These are phyloP conservation scores for Vulpes ferrilata DNA, from an alignment of 2,113 vertebrate species.

Conservation along the genomic window DNA sequence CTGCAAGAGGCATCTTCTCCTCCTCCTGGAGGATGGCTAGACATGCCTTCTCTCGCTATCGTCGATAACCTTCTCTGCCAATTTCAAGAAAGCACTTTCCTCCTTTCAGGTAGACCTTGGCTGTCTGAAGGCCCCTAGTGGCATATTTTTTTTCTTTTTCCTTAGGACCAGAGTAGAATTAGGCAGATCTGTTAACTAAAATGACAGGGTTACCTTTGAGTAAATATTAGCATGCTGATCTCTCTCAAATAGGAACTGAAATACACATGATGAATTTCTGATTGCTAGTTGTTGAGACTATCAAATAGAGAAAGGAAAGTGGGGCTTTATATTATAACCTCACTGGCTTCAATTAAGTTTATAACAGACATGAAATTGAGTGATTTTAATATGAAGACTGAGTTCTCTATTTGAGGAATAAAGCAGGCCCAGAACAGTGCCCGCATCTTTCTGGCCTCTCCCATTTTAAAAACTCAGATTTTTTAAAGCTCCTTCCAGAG, in stretches of 20 bases:
- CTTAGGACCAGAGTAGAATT: neutral
- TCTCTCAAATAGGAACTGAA: conserved; percentile 50
- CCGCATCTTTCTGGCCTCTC: conserved; percentile 23
- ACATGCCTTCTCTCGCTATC: neutral
- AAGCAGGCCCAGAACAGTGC: neutral
- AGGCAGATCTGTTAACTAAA: conserved; percentile 14
- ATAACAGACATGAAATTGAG: conserved; percentile 42
- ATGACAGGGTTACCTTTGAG: neutral
- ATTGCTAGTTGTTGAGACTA: conserved; percentile 51
- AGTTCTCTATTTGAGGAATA: conserved; percentile 51
- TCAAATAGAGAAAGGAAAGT: conserved; percentile 53
- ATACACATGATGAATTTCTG: conserved; percentile 35
- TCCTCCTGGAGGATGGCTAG: neutral
- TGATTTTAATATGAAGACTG: conserved; percentile 44
- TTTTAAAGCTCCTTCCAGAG: conserved; percentile 17
- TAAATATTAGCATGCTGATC: conserved; percentile 60
- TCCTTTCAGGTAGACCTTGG: neutral
- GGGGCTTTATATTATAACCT: neutral
- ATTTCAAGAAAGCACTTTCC: conserved; percentile 13
- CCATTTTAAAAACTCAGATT: conserved; percentile 55
- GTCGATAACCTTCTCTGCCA: neutral
- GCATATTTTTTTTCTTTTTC: neutral
- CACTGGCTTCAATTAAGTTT: conserved; percentile 47
- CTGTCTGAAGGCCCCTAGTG: neutral
- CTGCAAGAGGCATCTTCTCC: neutral